Evolutionary conservation across 2,888 invertebrate species (phyloP), one percentile per base, ranked within the genome.

Genomic region (Thumatha senex): DNA sequence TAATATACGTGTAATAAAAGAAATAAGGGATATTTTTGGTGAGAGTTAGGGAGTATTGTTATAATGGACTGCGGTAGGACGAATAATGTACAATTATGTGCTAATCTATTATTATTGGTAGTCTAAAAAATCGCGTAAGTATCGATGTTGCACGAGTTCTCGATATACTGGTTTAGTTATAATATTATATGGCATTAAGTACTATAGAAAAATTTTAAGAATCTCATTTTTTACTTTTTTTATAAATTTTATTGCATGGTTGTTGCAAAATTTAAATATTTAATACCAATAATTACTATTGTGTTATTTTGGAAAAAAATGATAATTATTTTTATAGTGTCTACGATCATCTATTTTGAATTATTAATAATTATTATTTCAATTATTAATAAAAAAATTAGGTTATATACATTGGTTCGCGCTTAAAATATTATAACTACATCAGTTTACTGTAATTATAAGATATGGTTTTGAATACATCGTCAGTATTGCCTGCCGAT

Each of bases 71-170:
- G 48, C 48, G 48, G 38, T 43, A 15, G 24, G 33, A 18, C 14
- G 39, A 34, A 31, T 29, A 39, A 41, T 46, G 52, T 46, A 48
- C 48, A 46, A 43, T 47, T 33, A 15, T 49, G 46, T 41, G 46
- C 41, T 51, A 36, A 34, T 47, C 30, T n/a, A 39, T 24, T 51
- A 43, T 35, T 24, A 24, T 24, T 24, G 5, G 18, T 24, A 24
- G 18, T 24, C 5, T 34, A 11, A 31, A 43, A 52, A 44, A 15
- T 15, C 10, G 15, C 29, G 30, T 24, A 45, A 41, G 35, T 48
- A 43, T 44, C 36, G 40, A 46, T 49, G 48, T 56, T 52, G 49
- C 51, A 52, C 56, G 48, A 18, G 43, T 49, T 40, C n/a, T 43
- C 14, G 11, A 39, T 38, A n/a, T 35, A 35, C n/a, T 47, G 15